Evolutionary conservation across 2,888 invertebrate genomes (phyloP), one percentile per base, ranked within the genome.

Genomic region (Octodonta nipae): DNA sequence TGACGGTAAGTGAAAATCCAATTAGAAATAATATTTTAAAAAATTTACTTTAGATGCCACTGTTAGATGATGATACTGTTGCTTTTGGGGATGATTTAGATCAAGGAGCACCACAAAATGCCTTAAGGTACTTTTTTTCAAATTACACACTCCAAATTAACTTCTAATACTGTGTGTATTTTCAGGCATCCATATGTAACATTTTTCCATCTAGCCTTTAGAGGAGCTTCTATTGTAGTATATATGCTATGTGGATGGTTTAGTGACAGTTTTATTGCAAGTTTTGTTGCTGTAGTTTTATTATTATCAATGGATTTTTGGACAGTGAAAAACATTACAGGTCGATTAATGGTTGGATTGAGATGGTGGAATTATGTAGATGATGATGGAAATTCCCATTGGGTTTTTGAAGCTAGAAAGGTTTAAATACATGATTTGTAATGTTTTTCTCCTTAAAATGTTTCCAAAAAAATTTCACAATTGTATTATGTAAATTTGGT

Each of bases 311-410:
- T 95, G 65, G 98, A 99, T 61, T 98, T 98, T 66, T 98, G 98
- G 98, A 91, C 91, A 8, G 95, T 96, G 1, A 98, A 98, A 67
- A 93, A 93, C 62, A 82, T 93, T 28, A 89, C 88, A 38, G 95
- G 96, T 16, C 73, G 96, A 30, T 66, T 96, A 26, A 71, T 98
- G 59, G 96, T 95, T 13, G 96, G 96, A 1, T 65, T 98, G 12
- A 69, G 98, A 43, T 99, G 98, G 96, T 98, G 98, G 98, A 98
- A 96, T 67, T 92, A 95, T 58, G 87, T 98, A 0, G 96, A 98
- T 56, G 93, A 92, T 50, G 85, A 91, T 42, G 98, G 98, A 20
- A 78, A 83, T 48, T 96, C 93, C 30, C 91, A 93, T 60, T 98
- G 98, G 98, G 83, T 95, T 11, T 98, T 87, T 62, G 98, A 98